Evolutionary conservation across 2,797 vertebrate species (phyloP).

Genomic region (Acanthurus leucopareius): DNA sequence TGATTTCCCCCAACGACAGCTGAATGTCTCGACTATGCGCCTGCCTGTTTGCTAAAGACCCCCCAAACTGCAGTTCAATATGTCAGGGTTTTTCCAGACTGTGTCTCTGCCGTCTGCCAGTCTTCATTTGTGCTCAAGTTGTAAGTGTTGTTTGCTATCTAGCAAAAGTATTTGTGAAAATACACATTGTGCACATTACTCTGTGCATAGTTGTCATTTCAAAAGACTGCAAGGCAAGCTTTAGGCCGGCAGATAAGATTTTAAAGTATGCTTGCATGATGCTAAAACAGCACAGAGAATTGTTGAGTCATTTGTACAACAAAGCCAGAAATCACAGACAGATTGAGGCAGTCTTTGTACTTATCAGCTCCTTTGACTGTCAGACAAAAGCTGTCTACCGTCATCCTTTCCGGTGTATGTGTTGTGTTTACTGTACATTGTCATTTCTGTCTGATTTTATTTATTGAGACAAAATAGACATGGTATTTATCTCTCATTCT

Average conservation of each 20-base stretch:
- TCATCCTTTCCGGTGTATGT: neutral
- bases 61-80: conserved; percentile 59
- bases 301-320: conserved; percentile 46
- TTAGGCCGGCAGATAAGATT: conserved; percentile 42
- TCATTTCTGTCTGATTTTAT: neutral
- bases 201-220: conserved; percentile 48
- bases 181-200: conserved; percentile 26
- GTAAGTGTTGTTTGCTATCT: conserved; percentile 33
- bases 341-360: conserved; percentile 2
- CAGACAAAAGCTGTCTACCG: neutral
- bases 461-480: neutral
- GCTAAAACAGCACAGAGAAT: conserved; percentile 26
- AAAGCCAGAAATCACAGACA: conserved; percentile 29
- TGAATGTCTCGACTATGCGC: conserved; percentile 65
- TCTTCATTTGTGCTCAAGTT: neutral
- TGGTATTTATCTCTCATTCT: neutral
- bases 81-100: conserved; percentile 32
- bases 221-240: conserved; percentile 6
- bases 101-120: conserved; percentile 12
- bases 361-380: conserved; percentile 1
- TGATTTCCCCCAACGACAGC: conserved; percentile 70
- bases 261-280: conserved; percentile 7
- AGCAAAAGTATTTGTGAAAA: conserved; percentile 23
- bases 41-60: conserved; percentile 61
- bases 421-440: neutral